phyloP scores from a whole-genome alignment of 2,888 invertebrate species.

The Dinocampus coccinellae region DNA sequence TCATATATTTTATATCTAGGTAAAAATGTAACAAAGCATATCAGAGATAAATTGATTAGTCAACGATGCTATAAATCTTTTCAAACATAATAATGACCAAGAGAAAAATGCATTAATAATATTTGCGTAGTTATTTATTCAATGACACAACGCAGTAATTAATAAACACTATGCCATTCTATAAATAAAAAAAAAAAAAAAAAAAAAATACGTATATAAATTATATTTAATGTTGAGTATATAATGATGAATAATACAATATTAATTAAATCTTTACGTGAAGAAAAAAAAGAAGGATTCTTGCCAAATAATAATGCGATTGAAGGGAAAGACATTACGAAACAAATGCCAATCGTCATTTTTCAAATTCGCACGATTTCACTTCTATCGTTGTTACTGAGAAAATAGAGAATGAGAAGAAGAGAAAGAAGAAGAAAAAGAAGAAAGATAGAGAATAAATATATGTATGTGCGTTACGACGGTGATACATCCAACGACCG shows the following conservation, averaged over 20 bases:
- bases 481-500: background rate
- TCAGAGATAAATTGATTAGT: background rate
- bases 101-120: background rate
- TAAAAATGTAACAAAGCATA: background rate
- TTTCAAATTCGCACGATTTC: slow-evolving; percentile 53
- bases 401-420: too few species aligned
- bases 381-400: slow-evolving; percentile 36
- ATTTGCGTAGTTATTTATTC: background rate
- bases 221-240: background rate
- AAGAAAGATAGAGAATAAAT: background rate
- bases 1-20: slow-evolving; percentile 12
- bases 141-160: background rate
- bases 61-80: background rate
- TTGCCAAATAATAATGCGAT: slow-evolving; percentile 28
- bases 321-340: slow-evolving; percentile 38
- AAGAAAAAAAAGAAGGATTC: background rate
- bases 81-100: background rate
- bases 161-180: background rate
- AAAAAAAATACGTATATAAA: background rate
- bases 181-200: background rate
- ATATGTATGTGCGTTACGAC: background rate
- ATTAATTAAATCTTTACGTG: slow-evolving; percentile 9
- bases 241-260: background rate
- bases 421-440: too few species aligned
- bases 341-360: slow-evolving; percentile 41